Evolutionary conservation across 2,113 vertebrate species (phyloP).

Genomic region (Urocynchramus pylzowi): DNA sequence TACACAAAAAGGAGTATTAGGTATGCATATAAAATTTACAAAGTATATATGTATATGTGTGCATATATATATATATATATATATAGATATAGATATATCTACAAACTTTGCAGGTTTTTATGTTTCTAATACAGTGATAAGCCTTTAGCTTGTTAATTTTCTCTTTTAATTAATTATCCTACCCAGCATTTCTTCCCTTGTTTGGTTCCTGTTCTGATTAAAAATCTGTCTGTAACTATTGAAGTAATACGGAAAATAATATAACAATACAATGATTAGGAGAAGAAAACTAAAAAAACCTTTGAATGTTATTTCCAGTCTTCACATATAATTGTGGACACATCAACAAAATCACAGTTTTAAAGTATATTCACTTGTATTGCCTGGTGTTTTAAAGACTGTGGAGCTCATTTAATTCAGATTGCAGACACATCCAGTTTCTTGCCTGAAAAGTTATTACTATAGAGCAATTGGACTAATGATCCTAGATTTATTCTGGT

Average conservation of each 20-base stretch:
- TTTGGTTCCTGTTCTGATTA: not conserved
- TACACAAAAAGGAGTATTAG: not conserved
- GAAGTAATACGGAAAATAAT: not conserved
- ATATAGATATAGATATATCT: rapidly evolving
- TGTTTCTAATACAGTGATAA: not conserved
- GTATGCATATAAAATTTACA: not conserved
- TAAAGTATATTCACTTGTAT: not conserved
- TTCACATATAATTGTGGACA: not conserved
- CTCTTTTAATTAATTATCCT: not conserved
- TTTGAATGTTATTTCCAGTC: not conserved
- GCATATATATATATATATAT: not conserved
- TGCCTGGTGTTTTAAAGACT: not conserved
- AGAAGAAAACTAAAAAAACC: not conserved
- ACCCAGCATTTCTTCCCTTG: not conserved
- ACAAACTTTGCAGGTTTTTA: not conserved
- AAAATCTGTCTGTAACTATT: not conserved
- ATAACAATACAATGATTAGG: not conserved
- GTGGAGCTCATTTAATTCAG: not conserved
- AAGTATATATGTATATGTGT: rapidly evolving
- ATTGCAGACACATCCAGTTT: not conserved
- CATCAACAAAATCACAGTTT: not conserved
- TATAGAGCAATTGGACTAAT: not conserved
- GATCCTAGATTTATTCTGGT: not conserved
- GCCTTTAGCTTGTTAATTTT: not conserved
- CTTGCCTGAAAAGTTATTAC: not conserved